Evolutionary conservation across 1,140 invertebrate genomes (phyloP).

Genomic region (Bombus waltoni): DNA sequence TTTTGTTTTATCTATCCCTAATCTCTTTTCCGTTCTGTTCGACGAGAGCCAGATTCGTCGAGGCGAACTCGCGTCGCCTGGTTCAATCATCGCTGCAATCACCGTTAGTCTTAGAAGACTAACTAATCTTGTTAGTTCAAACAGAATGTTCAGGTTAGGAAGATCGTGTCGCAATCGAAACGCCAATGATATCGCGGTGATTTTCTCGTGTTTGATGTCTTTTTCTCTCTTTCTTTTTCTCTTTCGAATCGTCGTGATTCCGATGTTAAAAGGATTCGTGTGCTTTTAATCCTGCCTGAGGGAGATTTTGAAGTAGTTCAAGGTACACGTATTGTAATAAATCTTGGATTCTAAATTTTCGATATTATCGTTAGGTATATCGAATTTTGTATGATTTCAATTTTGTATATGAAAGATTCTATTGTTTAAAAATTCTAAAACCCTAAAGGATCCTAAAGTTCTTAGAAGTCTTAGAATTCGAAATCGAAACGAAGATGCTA

Average conservation of each 20-base stretch:
- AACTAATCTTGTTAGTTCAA: background rate
- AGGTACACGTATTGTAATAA: too few relatives aligned
- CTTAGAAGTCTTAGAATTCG: background rate
- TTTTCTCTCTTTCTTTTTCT: background rate
- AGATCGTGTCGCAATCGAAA: background rate
- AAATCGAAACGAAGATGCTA: too few relatives aligned
- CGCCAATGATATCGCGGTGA: background rate
- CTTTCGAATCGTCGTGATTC: background rate
- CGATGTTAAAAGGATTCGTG: background rate
- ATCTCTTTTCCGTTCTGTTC: conserved; percentile 59
- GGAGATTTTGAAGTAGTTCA: background rate
- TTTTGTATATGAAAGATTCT: background rate
- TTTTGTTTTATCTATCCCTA: conserved; percentile 43
- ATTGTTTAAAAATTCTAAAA: background rate
- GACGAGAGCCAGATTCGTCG: conserved; percentile 41
- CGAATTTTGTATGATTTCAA: background rate
- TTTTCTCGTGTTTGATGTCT: background rate
- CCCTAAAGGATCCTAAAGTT: background rate
- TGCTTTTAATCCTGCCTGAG: background rate
- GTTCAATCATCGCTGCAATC: background rate
- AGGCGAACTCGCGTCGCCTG: background rate
- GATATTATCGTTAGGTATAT: background rate
- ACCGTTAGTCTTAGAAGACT: background rate
- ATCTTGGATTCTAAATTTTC: background rate
- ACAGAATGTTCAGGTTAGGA: background rate